These are phyloP conservation scores for Albula glossodonta DNA, from an alignment of 2,113 vertebrate species.

Conservation along the genomic window DNA sequence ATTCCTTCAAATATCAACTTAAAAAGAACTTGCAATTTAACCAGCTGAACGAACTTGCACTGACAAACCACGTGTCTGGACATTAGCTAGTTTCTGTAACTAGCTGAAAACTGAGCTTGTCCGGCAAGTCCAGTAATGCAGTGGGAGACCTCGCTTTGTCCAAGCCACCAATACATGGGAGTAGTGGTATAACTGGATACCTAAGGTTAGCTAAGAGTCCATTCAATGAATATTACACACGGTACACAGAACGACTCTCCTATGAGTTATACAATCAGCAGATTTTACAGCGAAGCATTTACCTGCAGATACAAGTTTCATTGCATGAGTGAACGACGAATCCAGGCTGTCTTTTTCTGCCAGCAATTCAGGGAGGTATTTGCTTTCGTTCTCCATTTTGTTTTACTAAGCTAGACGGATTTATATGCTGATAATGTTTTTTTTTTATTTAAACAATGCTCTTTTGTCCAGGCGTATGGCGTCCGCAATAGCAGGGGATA, in stretches of 20 bases:
- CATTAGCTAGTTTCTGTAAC: not conserved
- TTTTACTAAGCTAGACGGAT: constrained; percentile 46
- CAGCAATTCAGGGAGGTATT: constrained; percentile 89
- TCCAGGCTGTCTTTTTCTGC: constrained; percentile 91
- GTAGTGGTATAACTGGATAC: not conserved
- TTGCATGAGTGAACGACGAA: constrained; percentile 87
- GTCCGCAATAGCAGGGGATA: not conserved
- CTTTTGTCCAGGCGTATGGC: constrained; percentile 9
- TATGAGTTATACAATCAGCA: not conserved
- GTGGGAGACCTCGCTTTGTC: not conserved
- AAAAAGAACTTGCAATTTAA: not conserved
- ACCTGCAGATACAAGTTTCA: constrained; percentile 92
- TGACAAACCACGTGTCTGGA: constrained; percentile 1
- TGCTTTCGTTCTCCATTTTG: constrained; percentile 87
- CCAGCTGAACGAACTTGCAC: not conserved
- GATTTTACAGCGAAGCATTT: constrained; percentile 42
- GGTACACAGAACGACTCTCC: not conserved
- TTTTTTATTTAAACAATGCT: not conserved
- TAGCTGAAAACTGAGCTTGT: not conserved
- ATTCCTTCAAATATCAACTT: not conserved
- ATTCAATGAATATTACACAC: not conserved
- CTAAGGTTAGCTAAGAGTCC: not conserved
- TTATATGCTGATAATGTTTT: not conserved
- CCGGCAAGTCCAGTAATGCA: not conserved
- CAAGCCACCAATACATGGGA: not conserved